Conservation (phyloP, 1,140 invertebrate genomes). For the Melitaea cinxia region DNA sequence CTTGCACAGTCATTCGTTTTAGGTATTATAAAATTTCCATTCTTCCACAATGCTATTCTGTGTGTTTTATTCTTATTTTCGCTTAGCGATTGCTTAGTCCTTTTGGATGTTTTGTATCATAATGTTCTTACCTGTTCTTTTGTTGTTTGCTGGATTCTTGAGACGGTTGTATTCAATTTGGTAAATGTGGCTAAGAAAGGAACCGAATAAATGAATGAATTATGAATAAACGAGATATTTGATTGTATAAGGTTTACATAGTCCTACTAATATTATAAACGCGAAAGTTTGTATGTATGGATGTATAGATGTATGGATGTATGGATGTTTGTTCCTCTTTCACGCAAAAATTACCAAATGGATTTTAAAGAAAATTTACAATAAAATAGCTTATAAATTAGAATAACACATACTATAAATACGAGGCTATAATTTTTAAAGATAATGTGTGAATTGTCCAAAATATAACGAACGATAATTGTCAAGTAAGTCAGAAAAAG, state of each 20-base stretch:
- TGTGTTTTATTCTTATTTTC: slow-evolving; percentile 38
- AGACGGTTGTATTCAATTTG: slow-evolving; percentile 25
- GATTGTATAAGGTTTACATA: neutral
- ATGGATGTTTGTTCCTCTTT: too few species aligned
- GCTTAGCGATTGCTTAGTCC: slow-evolving; percentile 43
- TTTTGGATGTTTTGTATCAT: slow-evolving; percentile 44
- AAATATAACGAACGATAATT: too few species aligned
- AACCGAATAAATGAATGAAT: neutral
- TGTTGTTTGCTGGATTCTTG: slow-evolving; percentile 30
- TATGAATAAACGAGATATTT: neutral
- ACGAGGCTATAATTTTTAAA: too few species aligned
- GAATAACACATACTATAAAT: too few species aligned
- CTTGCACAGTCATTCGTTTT: slow-evolving; percentile 75
- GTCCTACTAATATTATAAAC: too few species aligned
- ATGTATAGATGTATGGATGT: too few species aligned
- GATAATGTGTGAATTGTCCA: too few species aligned
- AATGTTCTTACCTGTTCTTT: slow-evolving; percentile 40
- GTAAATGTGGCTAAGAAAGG: neutral
- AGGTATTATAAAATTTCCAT: slow-evolving; percentile 70
- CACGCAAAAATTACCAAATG: too few species aligned
- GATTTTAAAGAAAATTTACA: too few species aligned
- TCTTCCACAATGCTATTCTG: slow-evolving; percentile 44
- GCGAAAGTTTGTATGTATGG: too few species aligned
- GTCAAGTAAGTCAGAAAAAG: too few species aligned
- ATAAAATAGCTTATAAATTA: too few species aligned